phyloP scores from a whole-genome alignment of 2,797 vertebrate species.

The Gastrophryne carolinensis region DNA sequence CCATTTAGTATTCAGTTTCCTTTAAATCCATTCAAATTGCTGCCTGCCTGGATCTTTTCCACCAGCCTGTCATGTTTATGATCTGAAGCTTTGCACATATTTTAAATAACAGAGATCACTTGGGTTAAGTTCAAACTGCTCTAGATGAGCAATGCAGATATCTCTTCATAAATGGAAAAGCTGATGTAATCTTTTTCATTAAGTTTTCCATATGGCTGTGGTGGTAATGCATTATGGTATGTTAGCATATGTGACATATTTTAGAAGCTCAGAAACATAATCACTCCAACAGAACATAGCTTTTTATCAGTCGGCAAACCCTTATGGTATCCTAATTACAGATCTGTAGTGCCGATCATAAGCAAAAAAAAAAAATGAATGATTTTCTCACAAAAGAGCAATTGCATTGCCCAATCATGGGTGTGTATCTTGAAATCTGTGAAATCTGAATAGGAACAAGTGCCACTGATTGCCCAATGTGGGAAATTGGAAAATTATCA shows the following conservation, averaged over 20 bases:
- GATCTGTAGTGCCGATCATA: no score
- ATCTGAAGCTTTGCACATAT: conserved; percentile 27
- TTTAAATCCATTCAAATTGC: background rate
- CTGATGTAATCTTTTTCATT: conserved; percentile 20
- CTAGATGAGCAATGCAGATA: conserved; percentile 25
- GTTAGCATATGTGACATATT: conserved; percentile 1
- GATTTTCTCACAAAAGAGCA: no score
- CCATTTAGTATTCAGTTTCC: background rate
- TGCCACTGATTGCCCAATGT: no score
- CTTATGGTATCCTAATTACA: background rate
- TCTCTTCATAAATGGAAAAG: conserved; percentile 22
- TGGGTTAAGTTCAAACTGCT: conserved; percentile 20
- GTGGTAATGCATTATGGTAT: background rate
- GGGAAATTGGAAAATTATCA: no score
- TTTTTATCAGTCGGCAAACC: background rate
- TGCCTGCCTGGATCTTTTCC: conserved; percentile 3
- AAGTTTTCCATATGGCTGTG: conserved; percentile 20
- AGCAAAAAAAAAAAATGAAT: no score
- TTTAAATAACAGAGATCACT: conserved; percentile 34
- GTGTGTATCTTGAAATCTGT: no score
- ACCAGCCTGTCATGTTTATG: conserved; percentile 25
- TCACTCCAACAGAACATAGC: background rate
- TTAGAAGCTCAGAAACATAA: conserved; percentile 15
- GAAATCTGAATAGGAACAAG: no score
- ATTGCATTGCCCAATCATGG: no score